phyloP scores from a whole-genome alignment of 2,888 invertebrate genomes.

The Athrips mouffetella region DNA sequence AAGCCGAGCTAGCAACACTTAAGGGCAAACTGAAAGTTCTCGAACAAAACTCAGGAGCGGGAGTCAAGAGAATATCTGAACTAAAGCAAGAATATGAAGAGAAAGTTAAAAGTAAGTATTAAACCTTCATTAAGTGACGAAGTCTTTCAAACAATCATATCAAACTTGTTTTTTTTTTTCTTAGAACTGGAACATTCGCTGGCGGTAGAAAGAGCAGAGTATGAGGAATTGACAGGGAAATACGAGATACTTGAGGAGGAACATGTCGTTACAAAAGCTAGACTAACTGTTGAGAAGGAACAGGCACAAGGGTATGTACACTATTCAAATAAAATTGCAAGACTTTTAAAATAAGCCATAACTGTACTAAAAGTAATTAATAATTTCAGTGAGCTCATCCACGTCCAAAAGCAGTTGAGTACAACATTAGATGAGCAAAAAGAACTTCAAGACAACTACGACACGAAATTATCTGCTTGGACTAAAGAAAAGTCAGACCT shows the following conservation, averaged over 20 bases:
- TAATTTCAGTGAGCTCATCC: slow-evolving; percentile 77
- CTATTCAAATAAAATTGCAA: not conserved
- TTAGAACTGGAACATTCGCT: slow-evolving; percentile 83
- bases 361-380: not conserved
- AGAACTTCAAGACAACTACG: slow-evolving; percentile 80
- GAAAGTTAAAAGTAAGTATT: slow-evolving; percentile 83
- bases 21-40: slow-evolving; percentile 84
- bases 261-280: slow-evolving; percentile 89
- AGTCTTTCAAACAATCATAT: too few relatives aligned
- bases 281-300: slow-evolving; percentile 89
- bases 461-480: slow-evolving; percentile 83
- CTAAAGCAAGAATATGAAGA: slow-evolving; percentile 83
- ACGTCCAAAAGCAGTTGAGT: slow-evolving; percentile 80
- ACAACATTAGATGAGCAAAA: slow-evolving; percentile 81
- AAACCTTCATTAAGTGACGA: too few relatives aligned
- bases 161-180: slow-evolving; percentile 29
- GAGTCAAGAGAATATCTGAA: slow-evolving; percentile 81
- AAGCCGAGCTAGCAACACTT: slow-evolving; percentile 86
- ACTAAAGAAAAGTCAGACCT: slow-evolving; percentile 83
- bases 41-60: slow-evolving; percentile 79
- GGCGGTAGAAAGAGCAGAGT: slow-evolving; percentile 83
- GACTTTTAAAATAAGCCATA: not conserved
- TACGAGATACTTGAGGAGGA: slow-evolving; percentile 92
- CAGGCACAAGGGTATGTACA: slow-evolving; percentile 81
- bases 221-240: slow-evolving; percentile 87